phyloP scores from a whole-genome alignment of 2,888 invertebrate species.

The Trachelus iudaicus region DNA sequence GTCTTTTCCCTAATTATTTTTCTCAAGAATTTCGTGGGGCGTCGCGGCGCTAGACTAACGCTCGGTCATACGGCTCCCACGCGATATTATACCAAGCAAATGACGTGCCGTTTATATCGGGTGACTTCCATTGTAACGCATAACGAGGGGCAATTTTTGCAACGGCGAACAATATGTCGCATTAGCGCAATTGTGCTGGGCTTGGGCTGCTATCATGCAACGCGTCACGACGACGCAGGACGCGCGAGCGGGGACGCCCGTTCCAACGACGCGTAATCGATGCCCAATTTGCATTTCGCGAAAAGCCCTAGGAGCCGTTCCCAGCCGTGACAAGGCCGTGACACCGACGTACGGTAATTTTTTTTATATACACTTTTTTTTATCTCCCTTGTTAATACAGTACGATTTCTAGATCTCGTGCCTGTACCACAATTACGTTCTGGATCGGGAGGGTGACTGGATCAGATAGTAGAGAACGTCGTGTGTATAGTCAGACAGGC shows the following conservation, averaged over 20 bases:
- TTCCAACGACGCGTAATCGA: constrained; percentile 42
- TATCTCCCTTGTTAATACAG: neutral
- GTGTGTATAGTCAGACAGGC: neutral
- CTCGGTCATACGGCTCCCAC: neutral
- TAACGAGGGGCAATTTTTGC: constrained; percentile 64
- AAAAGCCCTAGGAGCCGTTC: neutral
- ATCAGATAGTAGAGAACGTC: neutral
- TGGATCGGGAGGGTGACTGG: neutral
- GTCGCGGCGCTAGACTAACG: neutral
- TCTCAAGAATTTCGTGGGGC: neutral
- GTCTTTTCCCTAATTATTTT: neutral
- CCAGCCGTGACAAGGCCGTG: neutral
- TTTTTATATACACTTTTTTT: neutral
- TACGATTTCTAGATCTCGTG: too few species aligned
- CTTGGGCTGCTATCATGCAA: constrained; percentile 29
- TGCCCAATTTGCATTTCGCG: constrained; percentile 49
- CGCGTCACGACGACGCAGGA: constrained; percentile 17
- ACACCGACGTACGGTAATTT: neutral
- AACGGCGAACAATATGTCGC: constrained; percentile 61
- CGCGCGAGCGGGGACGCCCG: neutral
- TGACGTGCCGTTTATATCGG: constrained; percentile 35
- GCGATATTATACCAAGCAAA: neutral
- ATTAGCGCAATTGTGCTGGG: constrained; percentile 61
- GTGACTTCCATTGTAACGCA: constrained; percentile 17
- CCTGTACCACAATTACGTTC: neutral